Percentiles rank a stretch among this genome's conserved stretches.
Evolutionary conservation across 2,113 vertebrate species (phyloP).

Genomic region (Cyprinodon tularosa): DNA sequence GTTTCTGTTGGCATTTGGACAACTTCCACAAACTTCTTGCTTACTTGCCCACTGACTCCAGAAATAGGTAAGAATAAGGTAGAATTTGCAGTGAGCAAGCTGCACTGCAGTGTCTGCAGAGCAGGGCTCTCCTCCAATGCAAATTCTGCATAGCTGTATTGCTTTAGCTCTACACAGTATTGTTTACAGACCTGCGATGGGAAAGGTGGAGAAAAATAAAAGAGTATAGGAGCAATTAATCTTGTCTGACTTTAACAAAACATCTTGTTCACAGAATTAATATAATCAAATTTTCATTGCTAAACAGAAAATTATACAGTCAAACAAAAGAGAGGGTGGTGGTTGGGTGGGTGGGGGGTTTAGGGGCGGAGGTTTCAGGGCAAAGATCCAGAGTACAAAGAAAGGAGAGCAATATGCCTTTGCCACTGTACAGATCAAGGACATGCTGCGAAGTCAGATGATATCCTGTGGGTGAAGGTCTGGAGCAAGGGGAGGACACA

Average conservation of each 20-base stretch:
- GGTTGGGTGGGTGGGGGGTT: too few relatives aligned
- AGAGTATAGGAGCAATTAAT: conserved; percentile 39
- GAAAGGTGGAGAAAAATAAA: conserved; percentile 20
- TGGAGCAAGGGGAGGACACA: conserved; percentile 62
- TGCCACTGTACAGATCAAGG: conserved; percentile 69
- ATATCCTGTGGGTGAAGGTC: conserved; percentile 67
- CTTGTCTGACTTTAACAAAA: conserved; percentile 19
- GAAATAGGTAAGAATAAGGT: conserved; percentile 64
- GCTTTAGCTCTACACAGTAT: conserved; percentile 16
- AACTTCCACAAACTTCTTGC: conserved; percentile 56
- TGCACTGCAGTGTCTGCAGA: conserved; percentile 77
- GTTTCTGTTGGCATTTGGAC: conserved; percentile 63
- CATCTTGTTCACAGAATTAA: conserved; percentile 20
- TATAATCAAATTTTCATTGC: conserved; percentile 13
- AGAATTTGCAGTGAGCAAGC: conserved; percentile 47
- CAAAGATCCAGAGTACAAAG: conserved; percentile 36
- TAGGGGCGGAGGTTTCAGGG: conserved; percentile 15
- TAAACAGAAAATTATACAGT: conserved; percentile 23
- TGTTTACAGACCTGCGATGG: conserved; percentile 15
- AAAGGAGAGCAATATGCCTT: conserved; percentile 60
- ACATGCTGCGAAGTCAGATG: conserved; percentile 70
- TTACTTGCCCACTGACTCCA: conserved; percentile 45
- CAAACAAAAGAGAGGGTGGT: conserved; percentile 5
- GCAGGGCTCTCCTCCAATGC: conserved; percentile 42
- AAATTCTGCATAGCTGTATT: conserved; percentile 39